These are phyloP conservation scores for chimpanzee (Pan troglodytes) DNA, from an alignment of 2,113 vertebrate genomes.

Conservation along the genomic window NHGRI_mPanTro3-v2.1_pri NC_072409.2:14843501-14844000, in stretches of 20 bases:
- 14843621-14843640: background rate
- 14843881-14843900: background rate
- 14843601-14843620: no score
- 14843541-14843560: background rate
- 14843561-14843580: background rate
- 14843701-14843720: background rate
- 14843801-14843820: background rate
- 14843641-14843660: background rate
- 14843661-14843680: background rate
- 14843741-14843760: background rate
- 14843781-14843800: background rate
- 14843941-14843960: background rate
- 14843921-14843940: background rate
- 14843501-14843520: background rate
- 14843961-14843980: background rate
- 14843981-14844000: background rate
- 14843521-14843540: background rate
- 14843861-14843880: background rate
- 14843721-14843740: background rate
- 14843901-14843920: background rate
- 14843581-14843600: background rate
- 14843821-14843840: background rate
- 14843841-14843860: background rate
- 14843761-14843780: background rate
- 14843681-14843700: background rate